Percentiles rank a stretch among this genome's conserved stretches.
phyloP scores from a whole-genome alignment of 2,113 vertebrate genomes.

The Neolamprologus devosi region DNA sequence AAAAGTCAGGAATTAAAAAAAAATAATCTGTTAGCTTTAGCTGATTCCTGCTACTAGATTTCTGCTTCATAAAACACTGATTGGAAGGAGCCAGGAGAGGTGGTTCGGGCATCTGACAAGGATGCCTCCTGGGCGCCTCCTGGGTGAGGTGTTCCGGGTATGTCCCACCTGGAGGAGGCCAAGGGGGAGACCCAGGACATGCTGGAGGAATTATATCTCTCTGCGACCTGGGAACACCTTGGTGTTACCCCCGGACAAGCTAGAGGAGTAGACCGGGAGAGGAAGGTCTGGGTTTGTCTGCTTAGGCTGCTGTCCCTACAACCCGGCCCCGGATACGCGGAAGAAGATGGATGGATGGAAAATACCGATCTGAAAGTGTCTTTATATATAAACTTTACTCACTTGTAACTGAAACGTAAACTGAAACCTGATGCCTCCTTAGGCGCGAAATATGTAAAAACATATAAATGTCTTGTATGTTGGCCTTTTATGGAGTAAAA shows the following conservation, averaged over 20 bases:
- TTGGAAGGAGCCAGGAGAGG: not conserved
- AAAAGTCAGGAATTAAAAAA: not conserved
- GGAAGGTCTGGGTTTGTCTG: not conserved
- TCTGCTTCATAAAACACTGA: rapidly evolving
- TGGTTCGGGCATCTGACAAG: not conserved
- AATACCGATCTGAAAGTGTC: not conserved
- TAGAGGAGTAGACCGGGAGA: not conserved
- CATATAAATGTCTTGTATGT: not conserved
- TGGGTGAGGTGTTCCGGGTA: rapidly evolving
- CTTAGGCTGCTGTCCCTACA: not conserved
- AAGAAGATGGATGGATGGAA: not conserved
- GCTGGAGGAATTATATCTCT: not conserved
- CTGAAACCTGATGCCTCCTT: not conserved
- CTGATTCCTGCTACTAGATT: not conserved
- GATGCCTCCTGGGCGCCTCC: not conserved
- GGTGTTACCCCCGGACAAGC: not conserved
- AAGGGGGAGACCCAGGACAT: rapidly evolving
- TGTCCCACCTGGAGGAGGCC: not conserved
- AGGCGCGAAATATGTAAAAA: not conserved
- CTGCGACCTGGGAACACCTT: not conserved
- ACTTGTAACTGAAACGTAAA: not conserved
- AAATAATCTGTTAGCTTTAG: not conserved
- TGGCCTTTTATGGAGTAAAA: not conserved
- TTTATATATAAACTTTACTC: not conserved
- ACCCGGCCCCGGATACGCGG: not conserved